Percentiles rank a stretch among this genome's conserved stretches.
These are phyloP conservation scores for Chelon labrosus DNA, from an alignment of 2,797 vertebrate genomes.

Conservation along the genomic window DNA sequence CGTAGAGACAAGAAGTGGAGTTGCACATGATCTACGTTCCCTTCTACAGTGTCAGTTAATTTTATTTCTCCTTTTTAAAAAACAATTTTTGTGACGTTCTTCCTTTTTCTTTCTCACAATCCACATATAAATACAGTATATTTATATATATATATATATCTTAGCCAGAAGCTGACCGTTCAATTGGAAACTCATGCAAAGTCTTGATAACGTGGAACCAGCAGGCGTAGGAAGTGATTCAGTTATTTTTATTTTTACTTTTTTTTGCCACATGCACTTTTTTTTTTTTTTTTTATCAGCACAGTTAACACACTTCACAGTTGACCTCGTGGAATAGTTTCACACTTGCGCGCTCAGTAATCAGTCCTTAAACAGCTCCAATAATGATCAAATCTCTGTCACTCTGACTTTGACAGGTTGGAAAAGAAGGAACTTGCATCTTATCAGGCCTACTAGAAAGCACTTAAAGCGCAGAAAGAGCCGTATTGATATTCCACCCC, in stretches of 20 bases:
- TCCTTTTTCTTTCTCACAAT: conserved; percentile 53
- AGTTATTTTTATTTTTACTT: conserved; percentile 77
- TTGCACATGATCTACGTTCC: conserved; percentile 26
- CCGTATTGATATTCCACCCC: conserved; percentile 74
- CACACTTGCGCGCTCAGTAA: conserved; percentile 56
- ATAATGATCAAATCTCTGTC: conserved; percentile 76
- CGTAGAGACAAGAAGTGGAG: conserved; percentile 8
- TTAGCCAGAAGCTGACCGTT: conserved; percentile 65
- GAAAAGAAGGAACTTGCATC: conserved; percentile 65
- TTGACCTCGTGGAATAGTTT: conserved; percentile 67
- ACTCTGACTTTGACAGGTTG: conserved; percentile 73
- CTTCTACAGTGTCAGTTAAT: conserved; percentile 52
- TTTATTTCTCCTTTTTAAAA: conserved; percentile 52
- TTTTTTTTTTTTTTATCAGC: conserved; percentile 17
- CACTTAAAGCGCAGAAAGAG: conserved; percentile 70
- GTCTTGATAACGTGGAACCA: conserved; percentile 76
- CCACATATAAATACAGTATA: neutral
- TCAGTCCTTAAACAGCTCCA: conserved; percentile 67
- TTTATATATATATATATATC: conserved; percentile 29
- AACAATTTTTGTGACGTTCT: conserved; percentile 26
- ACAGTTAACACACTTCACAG: conserved; percentile 58
- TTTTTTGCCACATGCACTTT: conserved; percentile 34
- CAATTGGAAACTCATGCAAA: conserved; percentile 64
- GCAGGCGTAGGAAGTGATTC: conserved; percentile 79
- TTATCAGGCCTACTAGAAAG: conserved; percentile 73